Conservation (phyloP, 2,113 vertebrate species). For the Callorhinus ursinus region DNA sequence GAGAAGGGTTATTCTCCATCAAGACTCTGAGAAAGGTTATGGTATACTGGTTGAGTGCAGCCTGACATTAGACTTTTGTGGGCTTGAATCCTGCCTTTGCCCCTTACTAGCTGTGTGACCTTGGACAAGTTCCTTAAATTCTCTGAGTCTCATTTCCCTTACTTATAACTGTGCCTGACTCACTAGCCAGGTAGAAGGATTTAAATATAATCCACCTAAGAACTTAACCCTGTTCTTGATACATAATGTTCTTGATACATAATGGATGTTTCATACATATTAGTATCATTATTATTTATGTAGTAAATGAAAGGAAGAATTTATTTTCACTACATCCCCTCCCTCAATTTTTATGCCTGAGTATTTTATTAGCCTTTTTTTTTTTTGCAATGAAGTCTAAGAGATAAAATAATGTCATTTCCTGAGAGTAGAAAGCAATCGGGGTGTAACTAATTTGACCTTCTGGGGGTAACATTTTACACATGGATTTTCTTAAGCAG, state of each 20-base stretch:
- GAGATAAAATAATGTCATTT: not conserved
- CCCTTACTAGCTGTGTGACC: not conserved
- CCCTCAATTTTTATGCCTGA: not conserved
- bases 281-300: not conserved
- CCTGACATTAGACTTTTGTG: not conserved
- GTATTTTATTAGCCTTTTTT: not conserved
- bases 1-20: not conserved
- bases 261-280: not conserved
- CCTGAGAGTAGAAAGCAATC: not conserved
- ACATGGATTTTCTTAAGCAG: not conserved
- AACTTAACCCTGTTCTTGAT: not conserved
- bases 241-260: not conserved
- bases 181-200: not conserved
- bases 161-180: not conserved
- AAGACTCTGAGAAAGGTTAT: not conserved
- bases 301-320: not conserved
- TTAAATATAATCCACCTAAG: not conserved
- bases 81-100: not conserved
- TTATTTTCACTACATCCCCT: not conserved
- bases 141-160: not conserved
- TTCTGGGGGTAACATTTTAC: not conserved
- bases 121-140: slow-evolving; percentile 2
- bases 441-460: not conserved
- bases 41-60: not conserved
- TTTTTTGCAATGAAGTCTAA: not conserved